Conservation (phyloP, 2,797 vertebrate species). For the Cyprinella venusta region DNA sequence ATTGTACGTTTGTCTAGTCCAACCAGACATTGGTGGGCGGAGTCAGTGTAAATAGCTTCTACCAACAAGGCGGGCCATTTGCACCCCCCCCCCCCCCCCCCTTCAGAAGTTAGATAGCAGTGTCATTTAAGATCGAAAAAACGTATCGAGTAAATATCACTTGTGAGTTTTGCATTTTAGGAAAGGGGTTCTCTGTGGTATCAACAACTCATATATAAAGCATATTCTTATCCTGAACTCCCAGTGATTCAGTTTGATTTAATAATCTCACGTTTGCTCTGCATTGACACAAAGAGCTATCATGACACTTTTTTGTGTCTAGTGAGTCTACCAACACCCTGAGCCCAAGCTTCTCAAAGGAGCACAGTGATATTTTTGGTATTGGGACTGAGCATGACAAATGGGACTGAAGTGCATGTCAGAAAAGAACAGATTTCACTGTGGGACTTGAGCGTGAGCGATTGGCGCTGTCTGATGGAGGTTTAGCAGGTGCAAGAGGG, state of each 20-base stretch:
- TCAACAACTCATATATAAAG: too few species aligned
- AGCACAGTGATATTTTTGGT: neutral
- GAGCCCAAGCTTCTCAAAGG: slow-evolving; percentile 8
- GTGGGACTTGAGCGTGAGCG: neutral
- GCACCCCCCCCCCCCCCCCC: too few species aligned
- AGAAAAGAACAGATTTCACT: slow-evolving; percentile 38
- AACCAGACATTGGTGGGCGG: too few species aligned
- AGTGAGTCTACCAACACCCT: neutral
- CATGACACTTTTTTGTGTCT: neutral
- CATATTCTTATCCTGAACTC: neutral
- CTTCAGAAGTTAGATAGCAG: too few species aligned
- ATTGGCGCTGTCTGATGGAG: slow-evolving; percentile 5
- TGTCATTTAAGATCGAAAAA: too few species aligned
- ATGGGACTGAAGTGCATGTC: slow-evolving; percentile 1
- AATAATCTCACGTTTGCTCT: neutral
- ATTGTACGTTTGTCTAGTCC: too few species aligned
- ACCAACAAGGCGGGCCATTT: too few species aligned
- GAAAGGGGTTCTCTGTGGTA: too few species aligned
- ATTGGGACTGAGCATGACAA: neutral
- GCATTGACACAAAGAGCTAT: neutral
- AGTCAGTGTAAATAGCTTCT: too few species aligned
- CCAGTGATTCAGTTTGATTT: neutral
- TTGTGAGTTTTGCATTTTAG: too few species aligned
- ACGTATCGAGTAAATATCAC: too few species aligned
- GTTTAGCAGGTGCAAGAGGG: slow-evolving; percentile 46